Evolutionary conservation across 1,140 invertebrate genomes (phyloP).

Genomic region (Melipona quadrifasciata): DNA sequence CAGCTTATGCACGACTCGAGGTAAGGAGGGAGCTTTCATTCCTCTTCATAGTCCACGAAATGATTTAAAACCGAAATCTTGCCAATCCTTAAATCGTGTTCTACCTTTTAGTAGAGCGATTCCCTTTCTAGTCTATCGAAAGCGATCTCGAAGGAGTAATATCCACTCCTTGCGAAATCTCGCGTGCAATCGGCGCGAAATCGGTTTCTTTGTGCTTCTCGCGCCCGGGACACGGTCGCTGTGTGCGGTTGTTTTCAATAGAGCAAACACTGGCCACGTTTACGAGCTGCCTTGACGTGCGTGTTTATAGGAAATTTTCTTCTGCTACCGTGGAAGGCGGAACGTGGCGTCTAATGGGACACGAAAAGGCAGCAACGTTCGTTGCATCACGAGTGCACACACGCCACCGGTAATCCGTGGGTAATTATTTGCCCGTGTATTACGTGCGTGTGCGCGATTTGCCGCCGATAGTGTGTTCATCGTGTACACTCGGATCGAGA

Average conservation of each 20-base stretch:
- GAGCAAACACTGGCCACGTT: conserved; percentile 3
- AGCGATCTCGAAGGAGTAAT: not conserved
- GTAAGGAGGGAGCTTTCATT: too few species aligned
- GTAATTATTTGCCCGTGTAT: conserved; percentile 62
- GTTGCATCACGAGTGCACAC: conserved; percentile 34
- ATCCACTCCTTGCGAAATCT: not conserved
- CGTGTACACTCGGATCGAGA: conserved; percentile 35
- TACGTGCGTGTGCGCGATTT: conserved; percentile 41
- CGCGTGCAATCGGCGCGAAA: not conserved
- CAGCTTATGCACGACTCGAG: too few species aligned
- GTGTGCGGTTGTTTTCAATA: not conserved
- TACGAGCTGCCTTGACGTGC: conserved; percentile 2
- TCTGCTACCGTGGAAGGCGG: not conserved
- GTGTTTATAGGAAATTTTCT: conserved; percentile 65
- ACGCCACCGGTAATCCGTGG: conserved; percentile 37
- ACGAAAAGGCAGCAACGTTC: conserved; percentile 61
- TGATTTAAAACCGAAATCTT: too few species aligned
- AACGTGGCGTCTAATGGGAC: conserved; percentile 38
- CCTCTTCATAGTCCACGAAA: too few species aligned
- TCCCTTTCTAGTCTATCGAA: not conserved
- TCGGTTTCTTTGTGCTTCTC: not conserved
- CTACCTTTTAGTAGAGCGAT: not conserved
- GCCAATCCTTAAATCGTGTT: too few species aligned
- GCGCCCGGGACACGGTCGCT: not conserved
- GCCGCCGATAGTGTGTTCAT: conserved; percentile 38